Percentiles rank a stretch among this genome's conserved stretches.
These are phyloP conservation scores for Thecocarcelia acutangulata DNA, from an alignment of 2,888 invertebrate genomes.

Conservation along the genomic window DNA sequence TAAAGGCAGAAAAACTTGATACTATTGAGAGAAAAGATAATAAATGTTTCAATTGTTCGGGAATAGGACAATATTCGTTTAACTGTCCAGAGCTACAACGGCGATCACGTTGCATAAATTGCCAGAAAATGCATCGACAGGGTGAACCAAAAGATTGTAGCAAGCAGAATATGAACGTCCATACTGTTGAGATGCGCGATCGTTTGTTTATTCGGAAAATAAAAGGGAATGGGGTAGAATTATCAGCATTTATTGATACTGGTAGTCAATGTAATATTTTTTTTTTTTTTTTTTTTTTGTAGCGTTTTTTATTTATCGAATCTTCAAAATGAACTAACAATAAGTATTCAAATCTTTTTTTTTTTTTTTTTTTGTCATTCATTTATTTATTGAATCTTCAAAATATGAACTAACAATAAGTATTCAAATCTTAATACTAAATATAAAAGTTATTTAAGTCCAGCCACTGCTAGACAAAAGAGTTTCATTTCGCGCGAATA, in stretches of 20 bases:
- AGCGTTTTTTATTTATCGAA: no score
- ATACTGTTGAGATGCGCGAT: background rate
- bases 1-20: background rate
- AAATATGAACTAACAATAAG: no score
- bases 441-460: no score
- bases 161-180: background rate
- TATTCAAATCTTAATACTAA: no score
- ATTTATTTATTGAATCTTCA: no score
- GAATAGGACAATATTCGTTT: constrained; percentile 44
- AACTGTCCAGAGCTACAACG: constrained; percentile 52
- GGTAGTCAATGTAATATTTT: constrained; percentile 39
- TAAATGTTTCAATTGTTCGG: constrained; percentile 49
- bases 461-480: no score
- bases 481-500: no score
- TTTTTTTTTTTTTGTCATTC: no score
- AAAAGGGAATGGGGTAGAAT: background rate
- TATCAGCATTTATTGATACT: constrained; percentile 36
- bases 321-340: no score
- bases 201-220: constrained; percentile 25
- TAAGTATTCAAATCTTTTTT: no score
- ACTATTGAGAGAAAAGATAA: background rate
- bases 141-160: background rate
- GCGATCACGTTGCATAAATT: constrained; percentile 36
- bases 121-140: constrained; percentile 48
- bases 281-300: no score